Evolutionary conservation across 2,113 vertebrate species (phyloP).

Genomic region (Microtus pennsylvanicus): DNA sequence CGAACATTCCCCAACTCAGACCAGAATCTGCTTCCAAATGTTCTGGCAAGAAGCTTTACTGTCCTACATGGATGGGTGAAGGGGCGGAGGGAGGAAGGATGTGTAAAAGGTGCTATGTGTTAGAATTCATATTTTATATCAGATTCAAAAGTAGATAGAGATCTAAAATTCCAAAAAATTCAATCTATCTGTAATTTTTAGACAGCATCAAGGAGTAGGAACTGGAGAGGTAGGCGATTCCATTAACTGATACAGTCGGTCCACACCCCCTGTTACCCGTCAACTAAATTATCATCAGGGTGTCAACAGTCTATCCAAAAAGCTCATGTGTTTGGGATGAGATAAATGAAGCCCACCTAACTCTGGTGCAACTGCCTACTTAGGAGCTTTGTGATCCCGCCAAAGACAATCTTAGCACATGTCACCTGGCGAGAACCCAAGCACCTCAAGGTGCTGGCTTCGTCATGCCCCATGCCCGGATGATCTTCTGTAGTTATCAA

Average conservation of each 20-base stretch:
- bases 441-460: not conserved
- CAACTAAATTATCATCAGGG: constrained; percentile 40
- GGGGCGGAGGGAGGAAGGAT: not conserved
- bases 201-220: not conserved
- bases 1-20: not conserved
- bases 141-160: not conserved
- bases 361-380: not conserved
- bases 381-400: constrained; percentile 1
- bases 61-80: not conserved
- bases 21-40: constrained; percentile 39
- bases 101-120: not conserved
- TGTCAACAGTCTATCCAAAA: constrained; percentile 28
- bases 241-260: not conserved
- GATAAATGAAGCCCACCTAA: constrained; percentile 31
- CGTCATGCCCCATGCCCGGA: not conserved
- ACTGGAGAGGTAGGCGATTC: not conserved
- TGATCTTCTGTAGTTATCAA: not conserved
- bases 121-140: constrained; percentile 30
- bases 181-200: not conserved
- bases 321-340: constrained; percentile 33
- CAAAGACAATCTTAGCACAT: constrained; percentile 17
- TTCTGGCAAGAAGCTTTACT: constrained; percentile 3
- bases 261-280: not conserved
- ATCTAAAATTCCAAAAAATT: not conserved
- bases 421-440: constrained; percentile 12